Evolutionary conservation across 1,140 invertebrate genomes (phyloP), one percentile per base, ranked within the genome.

Genomic region (Panonychus citri): DNA sequence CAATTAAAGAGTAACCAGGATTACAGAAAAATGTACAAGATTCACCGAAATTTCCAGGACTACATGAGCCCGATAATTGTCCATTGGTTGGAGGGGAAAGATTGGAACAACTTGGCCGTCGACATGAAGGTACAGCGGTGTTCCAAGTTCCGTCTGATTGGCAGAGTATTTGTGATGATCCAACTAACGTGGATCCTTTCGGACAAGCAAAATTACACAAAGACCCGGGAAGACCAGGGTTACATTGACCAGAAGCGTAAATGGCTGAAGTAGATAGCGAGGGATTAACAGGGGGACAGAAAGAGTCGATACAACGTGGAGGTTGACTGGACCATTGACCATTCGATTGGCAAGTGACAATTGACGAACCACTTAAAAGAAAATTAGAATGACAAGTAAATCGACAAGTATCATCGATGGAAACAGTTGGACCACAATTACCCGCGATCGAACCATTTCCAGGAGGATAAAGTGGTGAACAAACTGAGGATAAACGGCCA

Each of bases 171-270:
- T 42, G 51, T 13, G 46, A 10, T 28, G 40, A 28, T 13, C 60
- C 60, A 17, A 12, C n/a, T 21, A 61, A 46, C 25, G 17, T 30
- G 21, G 54, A 59, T 7, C 58, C 58, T 30, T 42, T 54, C 30
- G 57, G 43, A 51, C 60, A 61, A 19, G 37, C 24, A 19, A 59
- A 59, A 0, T 27, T 24, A 49, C 58, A 59, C 46, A 15, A 19
- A 12, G 34, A 15, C 1, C 51, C 55, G 15, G 43, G 26, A 1
- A 53, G 21, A 15, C 30, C 52, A 25, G 39, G 39, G 19, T 42
- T 42, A 54, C 52, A 54, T 25, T 54, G 34, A 15, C 52, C 52
- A 19, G 27, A 8, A 10, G 27, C 13, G 5, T 21, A 19, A 30
- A 17, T 24, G 24, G 5, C 12, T 34, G 30, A 34, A 4, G 43